Conservation (phyloP, 2,113 vertebrate genomes). For the Eurystomus gularis region DNA sequence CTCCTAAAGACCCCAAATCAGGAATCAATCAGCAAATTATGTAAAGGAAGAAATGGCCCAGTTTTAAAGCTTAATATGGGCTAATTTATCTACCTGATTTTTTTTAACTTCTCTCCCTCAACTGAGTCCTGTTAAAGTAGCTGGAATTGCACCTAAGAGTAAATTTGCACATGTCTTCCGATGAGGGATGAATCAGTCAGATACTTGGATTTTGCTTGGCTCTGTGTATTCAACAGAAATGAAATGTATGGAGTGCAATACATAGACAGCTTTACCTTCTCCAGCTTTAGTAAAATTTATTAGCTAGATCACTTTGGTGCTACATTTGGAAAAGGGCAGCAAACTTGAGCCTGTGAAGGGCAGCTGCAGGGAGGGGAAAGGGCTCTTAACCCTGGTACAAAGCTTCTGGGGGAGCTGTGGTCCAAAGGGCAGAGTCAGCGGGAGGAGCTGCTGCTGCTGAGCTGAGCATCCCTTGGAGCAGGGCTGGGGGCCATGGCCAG, state of each 20-base stretch:
- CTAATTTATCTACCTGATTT: neutral
- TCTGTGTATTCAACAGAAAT: neutral
- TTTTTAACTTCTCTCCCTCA: neutral
- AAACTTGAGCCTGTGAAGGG: neutral
- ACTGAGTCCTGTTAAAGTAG: neutral
- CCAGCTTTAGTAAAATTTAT: neutral
- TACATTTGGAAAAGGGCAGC: neutral
- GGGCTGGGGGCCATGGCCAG: rapidly evolving
- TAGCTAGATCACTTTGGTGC: neutral
- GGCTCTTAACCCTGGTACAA: rapidly evolving
- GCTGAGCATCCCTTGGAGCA: neutral
- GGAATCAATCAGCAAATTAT: neutral
- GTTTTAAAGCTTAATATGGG: neutral
- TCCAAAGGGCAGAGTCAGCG: neutral
- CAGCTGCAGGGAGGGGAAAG: neutral
- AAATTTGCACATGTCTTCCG: neutral
- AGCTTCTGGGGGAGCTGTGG: neutral
- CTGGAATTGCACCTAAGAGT: neutral
- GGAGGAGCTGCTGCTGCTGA: too few species aligned
- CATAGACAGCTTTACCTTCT: neutral
- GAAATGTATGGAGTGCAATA: neutral
- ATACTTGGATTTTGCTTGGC: neutral
- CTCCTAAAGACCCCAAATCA: neutral
- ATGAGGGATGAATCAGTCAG: neutral
- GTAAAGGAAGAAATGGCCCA: neutral